Evolutionary conservation across 1,140 invertebrate species (phyloP).

Genomic region (Rhopalosiphum padi): DNA sequence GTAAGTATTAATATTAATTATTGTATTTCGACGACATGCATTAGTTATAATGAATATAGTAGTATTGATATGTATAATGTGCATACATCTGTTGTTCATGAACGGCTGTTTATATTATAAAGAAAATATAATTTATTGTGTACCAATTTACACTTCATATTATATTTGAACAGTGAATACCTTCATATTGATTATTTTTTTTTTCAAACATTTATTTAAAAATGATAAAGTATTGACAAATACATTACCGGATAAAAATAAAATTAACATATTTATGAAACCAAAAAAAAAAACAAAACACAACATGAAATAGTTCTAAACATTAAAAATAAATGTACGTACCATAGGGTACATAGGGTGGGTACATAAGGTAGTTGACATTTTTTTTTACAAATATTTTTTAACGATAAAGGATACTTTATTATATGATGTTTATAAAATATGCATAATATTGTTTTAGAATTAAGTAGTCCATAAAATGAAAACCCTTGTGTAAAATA

Average conservation of each 20-base stretch:
- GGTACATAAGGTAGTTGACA: background rate
- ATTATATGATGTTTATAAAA: background rate
- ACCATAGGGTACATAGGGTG: too few relatives aligned
- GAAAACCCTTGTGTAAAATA: background rate
- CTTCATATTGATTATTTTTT: background rate
- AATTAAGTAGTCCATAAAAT: slow-evolving; percentile 1
- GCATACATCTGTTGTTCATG: background rate
- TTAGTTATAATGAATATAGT: too few relatives aligned
- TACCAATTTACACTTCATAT: background rate
- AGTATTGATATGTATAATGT: too few relatives aligned
- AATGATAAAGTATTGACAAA: background rate
- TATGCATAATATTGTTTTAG: background rate
- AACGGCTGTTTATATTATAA: background rate
- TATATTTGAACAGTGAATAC: background rate
- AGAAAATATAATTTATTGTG: background rate
- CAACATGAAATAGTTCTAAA: background rate
- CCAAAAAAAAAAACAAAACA: background rate
- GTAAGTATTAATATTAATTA: too few relatives aligned
- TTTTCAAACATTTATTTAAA: background rate
- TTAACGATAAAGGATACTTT: background rate
- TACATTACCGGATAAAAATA: background rate
- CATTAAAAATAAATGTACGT: background rate
- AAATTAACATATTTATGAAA: background rate
- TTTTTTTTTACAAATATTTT: slow-evolving; percentile 2
- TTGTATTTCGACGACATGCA: too few relatives aligned